Evolutionary conservation across 2,113 vertebrate genomes (phyloP), one percentile per base, ranked within the genome.

Genomic region (Solea solea): DNA sequence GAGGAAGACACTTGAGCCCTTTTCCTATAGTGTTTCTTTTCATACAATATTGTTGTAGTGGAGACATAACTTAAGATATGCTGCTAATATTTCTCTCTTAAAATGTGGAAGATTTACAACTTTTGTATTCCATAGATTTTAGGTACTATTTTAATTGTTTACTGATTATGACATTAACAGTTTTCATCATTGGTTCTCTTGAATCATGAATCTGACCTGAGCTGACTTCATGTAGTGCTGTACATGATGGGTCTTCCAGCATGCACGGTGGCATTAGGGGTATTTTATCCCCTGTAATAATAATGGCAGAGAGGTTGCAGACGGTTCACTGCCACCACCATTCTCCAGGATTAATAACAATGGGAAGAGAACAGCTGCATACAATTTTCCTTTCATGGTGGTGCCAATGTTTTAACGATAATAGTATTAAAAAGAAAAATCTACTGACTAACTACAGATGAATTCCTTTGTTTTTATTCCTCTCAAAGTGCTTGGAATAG

Each of bases 61-160:
- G 34, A 61, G 14, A 42, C 0, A 0, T 53, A 15, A 52, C 42
- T 51, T 21, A 44, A 21, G 8, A 61, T 15, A 64, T 0, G 39
- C 16, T 48, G 64, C 25, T 11, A 15, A 10, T 13, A 39, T 27
- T 56, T 69, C n/a, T 52, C 10, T 16, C 28, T 41, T 55, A 57
- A 42, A 16, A 3, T 40, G 1, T 51, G 3, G 28, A 25, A 4
- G 48, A 50, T 21, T 13, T 4, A 15, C 5, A 39, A 12, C 15
- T 28, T 60, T 82, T 21, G 21, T 9, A 66, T 82, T 72, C 76
- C 76, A 69, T 61, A 15, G 51, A 45, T 49, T 67, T 50, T 76
- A 58, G 16, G 41, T 52, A 0, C 40, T 25, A 15, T 9, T 46
- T 49, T 46, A 21, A 0, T 13, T 27, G 45, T 61, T 21, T 25